A percentile compares a stretch with the other conserved stretches of the same genome.
phyloP scores from a whole-genome alignment of 2,113 vertebrate genomes.

The Pseudopipra pipra region DNA sequence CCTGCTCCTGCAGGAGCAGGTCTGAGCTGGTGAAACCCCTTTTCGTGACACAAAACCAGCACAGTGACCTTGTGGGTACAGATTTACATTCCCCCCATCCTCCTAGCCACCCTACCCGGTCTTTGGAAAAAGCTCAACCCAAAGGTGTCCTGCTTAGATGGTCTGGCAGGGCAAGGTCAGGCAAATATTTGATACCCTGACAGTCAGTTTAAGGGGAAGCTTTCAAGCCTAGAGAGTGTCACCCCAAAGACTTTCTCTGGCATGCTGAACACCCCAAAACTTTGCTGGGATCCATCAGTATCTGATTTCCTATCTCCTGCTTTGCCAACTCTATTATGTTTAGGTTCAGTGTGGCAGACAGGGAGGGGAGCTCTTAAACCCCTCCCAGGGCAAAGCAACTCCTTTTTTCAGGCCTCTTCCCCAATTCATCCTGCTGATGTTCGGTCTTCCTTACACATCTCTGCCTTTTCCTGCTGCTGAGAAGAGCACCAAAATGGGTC shows the following conservation, averaged over 20 bases:
- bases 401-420: neutral
- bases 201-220: neutral
- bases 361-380: neutral
- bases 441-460: neutral
- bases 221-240: neutral
- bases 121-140: neutral
- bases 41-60: neutral
- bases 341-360: neutral
- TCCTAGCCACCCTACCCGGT: neutral
- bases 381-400: neutral
- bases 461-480: neutral
- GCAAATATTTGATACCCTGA: neutral
- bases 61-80: rapidly evolving
- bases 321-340: neutral
- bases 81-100: neutral
- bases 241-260: neutral
- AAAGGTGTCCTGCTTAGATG: neutral
- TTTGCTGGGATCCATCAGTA: neutral
- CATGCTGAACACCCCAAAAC: neutral
- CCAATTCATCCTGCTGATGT: neutral
- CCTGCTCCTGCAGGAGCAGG: neutral
- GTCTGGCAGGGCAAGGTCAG: neutral
- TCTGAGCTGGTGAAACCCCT: neutral
- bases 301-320: neutral
- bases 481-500: neutral